Conservation (phyloP, 2,797 vertebrate genomes). For the Malurus leucopterus region DNA sequence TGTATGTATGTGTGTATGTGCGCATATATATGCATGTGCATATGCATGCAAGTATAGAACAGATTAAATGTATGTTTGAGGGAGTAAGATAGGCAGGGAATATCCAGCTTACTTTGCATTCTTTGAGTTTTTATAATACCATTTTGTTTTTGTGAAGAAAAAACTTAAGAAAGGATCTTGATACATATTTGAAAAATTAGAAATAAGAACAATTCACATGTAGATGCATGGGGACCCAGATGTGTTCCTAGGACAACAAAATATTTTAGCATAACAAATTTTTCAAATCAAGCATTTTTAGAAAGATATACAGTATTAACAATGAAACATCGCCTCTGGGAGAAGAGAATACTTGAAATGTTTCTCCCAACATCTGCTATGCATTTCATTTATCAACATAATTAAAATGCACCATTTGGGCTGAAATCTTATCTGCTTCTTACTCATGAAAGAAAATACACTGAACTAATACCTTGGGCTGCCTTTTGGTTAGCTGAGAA, state of each 20-base stretch:
- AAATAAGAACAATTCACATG: background rate
- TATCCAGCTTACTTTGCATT: background rate
- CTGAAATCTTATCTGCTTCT: constrained; percentile 1
- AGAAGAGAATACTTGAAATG: background rate
- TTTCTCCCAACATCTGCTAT: constrained; percentile 30
- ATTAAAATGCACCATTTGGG: constrained; percentile 21
- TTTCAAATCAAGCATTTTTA: background rate
- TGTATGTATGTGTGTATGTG: accelerated
- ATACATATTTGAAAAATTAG: background rate
- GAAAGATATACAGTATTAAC: background rate
- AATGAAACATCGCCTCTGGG: background rate
- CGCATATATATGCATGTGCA: background rate
- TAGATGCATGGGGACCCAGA: background rate
- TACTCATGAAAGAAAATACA: background rate
- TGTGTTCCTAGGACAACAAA: background rate
- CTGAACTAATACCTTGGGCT: background rate
- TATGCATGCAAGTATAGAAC: background rate
- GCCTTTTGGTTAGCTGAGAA: background rate
- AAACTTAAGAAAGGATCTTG: background rate
- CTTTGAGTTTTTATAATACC: background rate
- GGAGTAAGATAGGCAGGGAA: background rate
- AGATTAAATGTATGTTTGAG: background rate
- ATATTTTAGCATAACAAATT: background rate
- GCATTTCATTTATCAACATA: constrained; percentile 15
- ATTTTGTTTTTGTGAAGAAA: background rate